phyloP scores from a whole-genome alignment of 2,797 vertebrate genomes.

The Sebastes nivosus region DNA sequence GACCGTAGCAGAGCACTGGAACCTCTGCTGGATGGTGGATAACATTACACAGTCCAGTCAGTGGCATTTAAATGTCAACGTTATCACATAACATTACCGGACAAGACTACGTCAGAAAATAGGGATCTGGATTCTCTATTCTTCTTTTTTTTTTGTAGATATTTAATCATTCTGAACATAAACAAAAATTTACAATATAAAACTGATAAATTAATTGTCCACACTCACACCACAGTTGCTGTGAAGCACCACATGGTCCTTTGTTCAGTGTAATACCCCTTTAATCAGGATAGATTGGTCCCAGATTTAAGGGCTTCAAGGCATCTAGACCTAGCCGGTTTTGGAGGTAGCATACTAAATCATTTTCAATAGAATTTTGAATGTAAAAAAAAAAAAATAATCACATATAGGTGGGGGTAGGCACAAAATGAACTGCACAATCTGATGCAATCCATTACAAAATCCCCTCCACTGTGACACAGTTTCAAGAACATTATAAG shows the following conservation, averaged over 20 bases:
- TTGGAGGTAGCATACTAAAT: constrained; percentile 45
- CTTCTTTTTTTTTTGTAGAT: neutral
- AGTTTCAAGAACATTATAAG: neutral
- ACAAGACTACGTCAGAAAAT: neutral
- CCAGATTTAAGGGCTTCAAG: constrained; percentile 26
- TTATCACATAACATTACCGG: constrained; percentile 11
- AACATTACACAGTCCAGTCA: constrained; percentile 32
- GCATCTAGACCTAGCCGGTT: constrained; percentile 2
- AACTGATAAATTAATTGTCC: neutral
- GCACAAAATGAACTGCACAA: neutral
- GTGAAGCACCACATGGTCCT: neutral
- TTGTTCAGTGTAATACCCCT: constrained; percentile 11
- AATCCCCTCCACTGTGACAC: neutral
- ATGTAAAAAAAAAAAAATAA: constrained; percentile 9
- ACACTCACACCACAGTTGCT: neutral
- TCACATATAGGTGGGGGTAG: neutral
- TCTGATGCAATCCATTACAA: neutral
- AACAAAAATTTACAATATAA: constrained; percentile 36
- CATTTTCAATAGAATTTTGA: constrained; percentile 13
- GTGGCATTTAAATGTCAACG: constrained; percentile 27
- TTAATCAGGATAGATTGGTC: constrained; percentile 41
- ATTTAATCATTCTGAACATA: constrained; percentile 46
- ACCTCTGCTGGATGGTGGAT: constrained; percentile 42
- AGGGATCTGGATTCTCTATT: neutral
- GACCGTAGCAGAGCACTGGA: neutral